A percentile compares a stretch with the other conserved stretches of the same genome.
Evolutionary conservation across 2,888 invertebrate genomes (phyloP).

Genomic region (Isotomurus palustris): DNA sequence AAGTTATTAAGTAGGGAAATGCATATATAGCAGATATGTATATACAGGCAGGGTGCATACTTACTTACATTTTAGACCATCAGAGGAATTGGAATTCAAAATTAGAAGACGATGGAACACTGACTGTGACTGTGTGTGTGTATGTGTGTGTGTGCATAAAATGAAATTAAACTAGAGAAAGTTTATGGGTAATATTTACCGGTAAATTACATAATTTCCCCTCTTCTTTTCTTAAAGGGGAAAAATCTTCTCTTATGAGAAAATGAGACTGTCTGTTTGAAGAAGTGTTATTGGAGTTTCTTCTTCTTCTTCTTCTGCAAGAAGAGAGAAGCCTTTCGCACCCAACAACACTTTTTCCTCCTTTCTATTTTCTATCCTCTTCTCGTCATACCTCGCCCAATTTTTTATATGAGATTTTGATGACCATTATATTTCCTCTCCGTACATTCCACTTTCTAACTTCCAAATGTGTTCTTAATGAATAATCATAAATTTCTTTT

Average conservation of each 20-base stretch:
- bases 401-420: slow-evolving; percentile 30
- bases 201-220: slow-evolving; percentile 37
- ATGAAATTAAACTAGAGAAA: slow-evolving; percentile 35
- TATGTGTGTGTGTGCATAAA: slow-evolving; percentile 14
- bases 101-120: too few relatives aligned
- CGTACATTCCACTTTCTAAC: slow-evolving; percentile 13
- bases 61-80: too few relatives aligned
- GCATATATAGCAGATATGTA: too few relatives aligned
- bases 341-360: background rate
- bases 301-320: background rate
- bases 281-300: slow-evolving; percentile 35
- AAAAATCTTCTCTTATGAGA: slow-evolving; percentile 28
- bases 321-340: background rate
- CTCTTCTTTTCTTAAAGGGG: slow-evolving; percentile 10
- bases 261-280: slow-evolving; percentile 41
- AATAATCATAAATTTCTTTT: slow-evolving; percentile 32
- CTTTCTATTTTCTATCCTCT: background rate
- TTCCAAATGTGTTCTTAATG: slow-evolving; percentile 30
- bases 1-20: too few relatives aligned
- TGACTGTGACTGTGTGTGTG: too few relatives aligned
- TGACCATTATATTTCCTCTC: slow-evolving; percentile 35
- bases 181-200: slow-evolving; percentile 35
- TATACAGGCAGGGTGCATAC: too few relatives aligned
- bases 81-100: too few relatives aligned
- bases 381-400: background rate